Conservation (phyloP, 2,113 vertebrate species). For the Trichechus manatus region DNA sequence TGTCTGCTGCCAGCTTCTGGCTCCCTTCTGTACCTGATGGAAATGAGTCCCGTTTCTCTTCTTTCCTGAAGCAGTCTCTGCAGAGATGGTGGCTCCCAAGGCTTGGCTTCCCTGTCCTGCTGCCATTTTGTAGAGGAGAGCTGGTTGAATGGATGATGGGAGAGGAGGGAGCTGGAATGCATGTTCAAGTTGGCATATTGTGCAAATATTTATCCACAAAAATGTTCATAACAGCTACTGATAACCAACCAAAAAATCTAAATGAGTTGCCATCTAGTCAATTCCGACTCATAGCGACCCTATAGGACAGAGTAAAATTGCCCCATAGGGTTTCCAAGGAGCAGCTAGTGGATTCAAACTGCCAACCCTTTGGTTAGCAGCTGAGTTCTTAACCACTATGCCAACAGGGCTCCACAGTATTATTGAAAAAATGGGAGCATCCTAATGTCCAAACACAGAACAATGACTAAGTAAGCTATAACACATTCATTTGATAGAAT, state of each 20-base stretch:
- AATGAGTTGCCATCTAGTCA: no score
- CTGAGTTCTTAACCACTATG: no score
- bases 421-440: not conserved
- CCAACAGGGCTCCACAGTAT: no score
- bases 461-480: not conserved
- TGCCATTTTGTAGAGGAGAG: not conserved
- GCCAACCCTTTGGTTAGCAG: no score
- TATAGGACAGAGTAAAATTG: no score
- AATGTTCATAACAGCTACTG: not conserved
- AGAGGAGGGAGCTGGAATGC: not conserved
- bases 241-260: not conserved
- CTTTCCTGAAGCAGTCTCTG: not conserved
- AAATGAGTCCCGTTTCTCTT: not conserved
- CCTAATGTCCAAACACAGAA: not conserved
- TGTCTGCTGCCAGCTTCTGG: not conserved
- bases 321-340: no score
- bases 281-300: no score
- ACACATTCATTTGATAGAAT: not conserved
- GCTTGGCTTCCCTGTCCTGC: not conserved
- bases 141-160: not conserved
- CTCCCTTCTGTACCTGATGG: no score
- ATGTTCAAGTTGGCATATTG: not conserved
- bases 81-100: not conserved
- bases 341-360: no score
- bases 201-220: not conserved